Conservation (phyloP, 2,113 vertebrate genomes). For the Lates calcarifer region DNA sequence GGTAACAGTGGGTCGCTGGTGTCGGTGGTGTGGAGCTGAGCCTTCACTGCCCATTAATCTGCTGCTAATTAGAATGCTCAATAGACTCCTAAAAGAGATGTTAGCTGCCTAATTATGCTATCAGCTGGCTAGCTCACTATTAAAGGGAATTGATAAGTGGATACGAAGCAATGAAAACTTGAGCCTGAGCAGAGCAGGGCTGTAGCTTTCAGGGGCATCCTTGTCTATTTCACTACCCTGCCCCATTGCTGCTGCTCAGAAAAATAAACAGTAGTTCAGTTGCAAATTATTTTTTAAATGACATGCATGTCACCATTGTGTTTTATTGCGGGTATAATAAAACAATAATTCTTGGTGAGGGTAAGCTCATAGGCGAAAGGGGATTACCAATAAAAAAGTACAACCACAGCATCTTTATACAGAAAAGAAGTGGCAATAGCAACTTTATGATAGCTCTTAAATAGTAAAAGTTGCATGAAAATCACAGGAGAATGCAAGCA, state of each 20-base stretch:
- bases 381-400: neutral
- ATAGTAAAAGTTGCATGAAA: neutral
- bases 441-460: neutral
- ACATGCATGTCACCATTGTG: conserved; percentile 11
- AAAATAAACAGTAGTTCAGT: conserved; percentile 36
- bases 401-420: neutral
- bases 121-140: conserved; percentile 77
- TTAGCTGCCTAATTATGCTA: conserved; percentile 78
- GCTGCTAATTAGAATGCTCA: conserved; percentile 81
- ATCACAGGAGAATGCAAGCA: neutral
- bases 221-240: conserved; percentile 26
- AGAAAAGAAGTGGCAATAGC: neutral
- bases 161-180: conserved; percentile 70
- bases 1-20: conserved; percentile 76
- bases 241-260: conserved; percentile 35
- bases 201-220: conserved; percentile 25
- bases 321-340: conserved; percentile 13
- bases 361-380: conserved; percentile 5
- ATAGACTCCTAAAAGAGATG: conserved; percentile 80
- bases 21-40: conserved; percentile 71
- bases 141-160: conserved; percentile 77
- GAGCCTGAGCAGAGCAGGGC: conserved; percentile 25
- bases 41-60: conserved; percentile 77
- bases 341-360: conserved; percentile 2
- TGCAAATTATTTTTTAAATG: conserved; percentile 37